Evolutionary conservation across 2,797 vertebrate genomes (phyloP).

Genomic region (Argyrosomus regius): DNA sequence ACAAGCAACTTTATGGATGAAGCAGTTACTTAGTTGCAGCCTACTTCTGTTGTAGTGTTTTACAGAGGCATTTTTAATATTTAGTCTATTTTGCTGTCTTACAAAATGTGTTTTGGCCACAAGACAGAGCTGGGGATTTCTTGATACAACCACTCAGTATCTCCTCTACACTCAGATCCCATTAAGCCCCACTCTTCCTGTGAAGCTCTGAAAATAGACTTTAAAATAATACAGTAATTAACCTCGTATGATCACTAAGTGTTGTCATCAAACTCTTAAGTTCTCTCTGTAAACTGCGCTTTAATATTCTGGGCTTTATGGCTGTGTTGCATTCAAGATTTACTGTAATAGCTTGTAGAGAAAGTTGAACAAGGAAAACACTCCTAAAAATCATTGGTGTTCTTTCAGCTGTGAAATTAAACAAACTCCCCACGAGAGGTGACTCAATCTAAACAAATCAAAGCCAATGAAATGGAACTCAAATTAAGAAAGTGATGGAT

Average conservation of each 20-base stretch:
- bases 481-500: conserved; percentile 79
- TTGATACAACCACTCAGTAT: neutral
- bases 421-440: conserved; percentile 80
- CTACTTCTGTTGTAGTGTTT: neutral
- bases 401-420: conserved; percentile 85
- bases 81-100: neutral
- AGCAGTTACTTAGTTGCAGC: neutral
- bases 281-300: conserved; percentile 69
- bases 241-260: conserved; percentile 50
- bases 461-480: conserved; percentile 80
- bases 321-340: conserved; percentile 71
- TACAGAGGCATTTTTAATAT: neutral
- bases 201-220: conserved; percentile 29
- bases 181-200: conserved; percentile 10
- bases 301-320: conserved; percentile 72
- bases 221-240: conserved; percentile 58
- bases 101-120: neutral
- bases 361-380: conserved; percentile 80
- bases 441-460: conserved; percentile 84
- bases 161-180: neutral
- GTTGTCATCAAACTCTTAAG: conserved; percentile 56
- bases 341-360: conserved; percentile 79
- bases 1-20: neutral
- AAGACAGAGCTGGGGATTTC: neutral
- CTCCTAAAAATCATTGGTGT: conserved; percentile 80